Percentiles rank a stretch among this genome's conserved stretches.
phyloP scores from a whole-genome alignment of 2,797 vertebrate species.

The Tapirus indicus region DNA sequence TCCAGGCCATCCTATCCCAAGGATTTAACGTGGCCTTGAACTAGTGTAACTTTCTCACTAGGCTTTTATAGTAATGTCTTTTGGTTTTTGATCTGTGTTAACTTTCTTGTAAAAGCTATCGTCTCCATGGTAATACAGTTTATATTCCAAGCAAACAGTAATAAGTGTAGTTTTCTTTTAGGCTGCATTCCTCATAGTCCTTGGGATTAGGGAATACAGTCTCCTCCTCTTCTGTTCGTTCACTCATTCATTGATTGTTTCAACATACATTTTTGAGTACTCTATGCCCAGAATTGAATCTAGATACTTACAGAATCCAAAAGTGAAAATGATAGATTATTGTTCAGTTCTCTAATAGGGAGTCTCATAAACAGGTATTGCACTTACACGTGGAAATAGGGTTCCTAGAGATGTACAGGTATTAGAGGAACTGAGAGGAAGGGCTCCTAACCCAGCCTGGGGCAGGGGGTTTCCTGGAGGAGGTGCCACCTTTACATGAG shows the following conservation, averaged over 20 bases:
- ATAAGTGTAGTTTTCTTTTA: neutral
- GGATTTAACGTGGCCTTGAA: neutral
- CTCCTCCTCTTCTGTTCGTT: neutral
- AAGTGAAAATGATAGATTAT: neutral
- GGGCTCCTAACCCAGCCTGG: neutral
- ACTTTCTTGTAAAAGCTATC: neutral
- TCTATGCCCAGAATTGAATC: neutral
- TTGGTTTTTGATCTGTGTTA: neutral
- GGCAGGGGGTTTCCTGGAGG: neutral
- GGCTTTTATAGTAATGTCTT: neutral
- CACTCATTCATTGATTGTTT: neutral
- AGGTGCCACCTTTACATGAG: neutral
- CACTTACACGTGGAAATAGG: neutral
- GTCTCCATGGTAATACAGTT: neutral
- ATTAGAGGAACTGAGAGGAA: neutral
- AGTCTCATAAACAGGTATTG: neutral
- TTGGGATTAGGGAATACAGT: neutral
- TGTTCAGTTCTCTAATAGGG: neutral
- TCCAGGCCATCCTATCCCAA: neutral
- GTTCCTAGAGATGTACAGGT: neutral
- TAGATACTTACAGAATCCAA: neutral
- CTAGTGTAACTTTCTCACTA: neutral
- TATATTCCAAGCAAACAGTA: neutral
- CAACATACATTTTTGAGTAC: neutral
- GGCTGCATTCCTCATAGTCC: neutral